phyloP scores from a whole-genome alignment of 2,113 vertebrate genomes.

The Cervus canadensis region DNA sequence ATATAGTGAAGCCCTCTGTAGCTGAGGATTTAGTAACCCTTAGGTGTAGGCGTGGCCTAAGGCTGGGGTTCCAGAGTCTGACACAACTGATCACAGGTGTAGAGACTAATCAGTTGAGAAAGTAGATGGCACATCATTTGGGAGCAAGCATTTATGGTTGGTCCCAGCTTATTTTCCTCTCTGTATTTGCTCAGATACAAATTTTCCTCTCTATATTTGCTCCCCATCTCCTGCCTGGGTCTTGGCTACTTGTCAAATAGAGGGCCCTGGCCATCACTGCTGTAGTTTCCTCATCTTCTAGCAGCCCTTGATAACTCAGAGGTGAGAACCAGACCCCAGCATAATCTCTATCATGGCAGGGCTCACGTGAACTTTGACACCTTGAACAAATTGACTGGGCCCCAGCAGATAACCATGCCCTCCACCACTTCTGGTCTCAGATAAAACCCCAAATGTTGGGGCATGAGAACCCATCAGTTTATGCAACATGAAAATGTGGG shows the following conservation, averaged over 20 bases:
- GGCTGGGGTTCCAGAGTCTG: background rate
- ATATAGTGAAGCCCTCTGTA: background rate
- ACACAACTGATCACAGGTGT: background rate
- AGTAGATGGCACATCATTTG: background rate
- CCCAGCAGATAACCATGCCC: background rate
- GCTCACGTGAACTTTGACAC: background rate
- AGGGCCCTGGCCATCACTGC: background rate
- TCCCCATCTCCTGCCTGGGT: background rate
- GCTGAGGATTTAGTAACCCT: background rate
- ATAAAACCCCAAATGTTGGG: background rate
- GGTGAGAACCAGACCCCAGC: background rate
- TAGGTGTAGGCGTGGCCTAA: background rate
- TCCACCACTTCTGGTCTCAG: background rate
- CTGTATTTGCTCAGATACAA: background rate
- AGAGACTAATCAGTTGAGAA: background rate
- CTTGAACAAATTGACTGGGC: background rate
- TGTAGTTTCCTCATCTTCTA: background rate
- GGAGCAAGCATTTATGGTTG: background rate
- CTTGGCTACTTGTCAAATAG: background rate
- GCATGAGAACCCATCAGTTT: background rate
- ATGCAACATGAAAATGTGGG: background rate
- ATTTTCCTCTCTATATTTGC: background rate
- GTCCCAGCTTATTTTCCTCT: background rate
- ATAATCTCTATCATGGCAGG: background rate
- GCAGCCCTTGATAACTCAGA: background rate